Percentiles rank a stretch among this genome's conserved stretches.
Conservation (phyloP, 2,113 vertebrate species). For the Naja naja region DNA sequence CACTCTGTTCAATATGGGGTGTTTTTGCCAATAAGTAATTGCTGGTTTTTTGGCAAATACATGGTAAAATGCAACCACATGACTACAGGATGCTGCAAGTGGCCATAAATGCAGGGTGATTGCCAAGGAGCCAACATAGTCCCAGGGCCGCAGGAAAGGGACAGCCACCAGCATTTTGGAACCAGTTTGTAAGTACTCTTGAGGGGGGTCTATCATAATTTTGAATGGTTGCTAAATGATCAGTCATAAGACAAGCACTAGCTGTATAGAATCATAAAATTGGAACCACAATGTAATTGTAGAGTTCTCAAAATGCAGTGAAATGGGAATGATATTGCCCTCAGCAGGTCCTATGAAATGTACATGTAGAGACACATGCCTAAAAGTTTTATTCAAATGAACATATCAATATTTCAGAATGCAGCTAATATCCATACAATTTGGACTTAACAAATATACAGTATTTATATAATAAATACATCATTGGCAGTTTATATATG, state of each 20-base stretch:
- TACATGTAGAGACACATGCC: constrained; percentile 28
- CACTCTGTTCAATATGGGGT: background rate
- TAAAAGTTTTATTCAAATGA: background rate
- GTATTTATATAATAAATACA: background rate
- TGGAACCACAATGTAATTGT: constrained; percentile 32
- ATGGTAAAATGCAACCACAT: background rate
- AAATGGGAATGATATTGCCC: constrained; percentile 41
- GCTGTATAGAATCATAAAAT: constrained; percentile 32
- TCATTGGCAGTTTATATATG: background rate
- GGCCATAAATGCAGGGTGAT: background rate
- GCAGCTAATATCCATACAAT: background rate
- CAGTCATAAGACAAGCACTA: background rate
- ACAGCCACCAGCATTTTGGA: background rate
- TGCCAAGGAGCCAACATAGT: background rate
- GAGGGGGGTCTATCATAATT: background rate
- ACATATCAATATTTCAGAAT: background rate
- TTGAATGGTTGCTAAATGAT: background rate
- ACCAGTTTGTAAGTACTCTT: background rate
- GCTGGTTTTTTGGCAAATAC: background rate
- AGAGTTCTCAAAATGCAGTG: constrained; percentile 23
- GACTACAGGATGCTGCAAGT: background rate
- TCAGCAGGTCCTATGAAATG: constrained; percentile 44
- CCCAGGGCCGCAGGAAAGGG: background rate
- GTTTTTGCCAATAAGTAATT: background rate
- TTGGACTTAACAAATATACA: background rate